Evolutionary conservation across 2,797 vertebrate genomes (phyloP).

Genomic region (Sylvilagus floridanus): DNA sequence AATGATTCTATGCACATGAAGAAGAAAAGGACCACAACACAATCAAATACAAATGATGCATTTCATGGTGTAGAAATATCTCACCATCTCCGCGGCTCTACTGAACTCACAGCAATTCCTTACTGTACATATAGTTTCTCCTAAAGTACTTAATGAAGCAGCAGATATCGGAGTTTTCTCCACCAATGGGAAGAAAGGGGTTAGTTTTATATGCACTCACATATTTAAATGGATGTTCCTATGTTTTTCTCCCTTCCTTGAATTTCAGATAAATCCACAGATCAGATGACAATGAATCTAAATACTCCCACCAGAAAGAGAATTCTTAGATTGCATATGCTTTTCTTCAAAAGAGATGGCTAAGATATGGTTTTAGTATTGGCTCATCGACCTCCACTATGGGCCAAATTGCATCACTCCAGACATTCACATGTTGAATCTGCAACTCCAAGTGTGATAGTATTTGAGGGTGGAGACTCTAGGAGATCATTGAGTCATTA

Average conservation of each 20-base stretch:
- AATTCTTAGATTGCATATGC: not conserved
- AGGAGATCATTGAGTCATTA: not conserved
- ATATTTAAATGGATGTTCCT: not conserved
- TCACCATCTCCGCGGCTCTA: not conserved
- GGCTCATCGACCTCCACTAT: not conserved
- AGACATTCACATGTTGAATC: not conserved
- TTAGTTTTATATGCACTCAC: not conserved
- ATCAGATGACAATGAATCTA: not conserved
- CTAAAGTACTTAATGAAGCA: not conserved
- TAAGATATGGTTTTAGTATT: not conserved
- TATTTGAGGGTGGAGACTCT: not conserved
- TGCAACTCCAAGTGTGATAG: not conserved
- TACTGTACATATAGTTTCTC: not conserved
- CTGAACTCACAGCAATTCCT: not conserved
- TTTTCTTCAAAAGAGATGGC: not conserved
- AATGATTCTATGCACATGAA: not conserved
- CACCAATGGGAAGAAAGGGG: not conserved
- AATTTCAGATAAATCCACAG: not conserved
- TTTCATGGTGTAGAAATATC: not conserved
- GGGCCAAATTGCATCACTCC: not conserved
- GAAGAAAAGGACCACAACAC: not conserved
- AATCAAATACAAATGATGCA: not conserved
- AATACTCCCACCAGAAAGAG: not conserved
- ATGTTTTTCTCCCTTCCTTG: not conserved
- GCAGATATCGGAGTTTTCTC: not conserved